Conservation (phyloP, 2,888 invertebrate species). For the Octonoba sinensis region DNA sequence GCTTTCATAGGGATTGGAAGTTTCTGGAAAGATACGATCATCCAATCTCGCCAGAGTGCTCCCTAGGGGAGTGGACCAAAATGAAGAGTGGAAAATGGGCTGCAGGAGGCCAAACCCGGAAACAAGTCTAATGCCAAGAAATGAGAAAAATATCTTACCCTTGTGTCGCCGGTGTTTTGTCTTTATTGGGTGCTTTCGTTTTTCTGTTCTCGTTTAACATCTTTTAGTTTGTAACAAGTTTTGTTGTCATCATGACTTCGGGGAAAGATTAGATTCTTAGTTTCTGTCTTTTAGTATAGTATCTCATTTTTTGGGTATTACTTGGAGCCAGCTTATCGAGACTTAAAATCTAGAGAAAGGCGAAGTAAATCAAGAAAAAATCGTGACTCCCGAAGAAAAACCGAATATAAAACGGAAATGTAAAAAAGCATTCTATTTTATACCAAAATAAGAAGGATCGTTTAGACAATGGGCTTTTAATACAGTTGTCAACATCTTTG, state of each 20-base stretch:
- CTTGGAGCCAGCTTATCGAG: too few species aligned
- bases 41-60: slow-evolving; percentile 55
- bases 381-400: too few species aligned
- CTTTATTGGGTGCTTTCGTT: slow-evolving; percentile 13
- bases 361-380: too few species aligned
- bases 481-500: too few species aligned
- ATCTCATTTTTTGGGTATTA: too few species aligned
- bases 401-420: too few species aligned
- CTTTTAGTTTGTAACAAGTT: slow-evolving; percentile 20
- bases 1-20: slow-evolving; percentile 35
- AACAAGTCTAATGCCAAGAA: slow-evolving; percentile 18
- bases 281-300: too few species aligned
- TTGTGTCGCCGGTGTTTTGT: slow-evolving; percentile 15
- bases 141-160: slow-evolving; percentile 18
- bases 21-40: slow-evolving; percentile 38
- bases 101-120: slow-evolving; percentile 44
- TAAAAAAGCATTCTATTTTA: too few species aligned
- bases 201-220: slow-evolving; percentile 2
- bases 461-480: too few species aligned
- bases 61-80: slow-evolving; percentile 28
- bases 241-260: background rate
- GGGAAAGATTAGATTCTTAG: too few species aligned
- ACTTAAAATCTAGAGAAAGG: too few species aligned
- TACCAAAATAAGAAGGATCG: too few species aligned
- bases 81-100: slow-evolving; percentile 60